A percentile compares a stretch with the other conserved stretches of the same genome.
Conservation (phyloP, 2,797 vertebrate species). For the Mormyrus hasselquistii region DNA sequence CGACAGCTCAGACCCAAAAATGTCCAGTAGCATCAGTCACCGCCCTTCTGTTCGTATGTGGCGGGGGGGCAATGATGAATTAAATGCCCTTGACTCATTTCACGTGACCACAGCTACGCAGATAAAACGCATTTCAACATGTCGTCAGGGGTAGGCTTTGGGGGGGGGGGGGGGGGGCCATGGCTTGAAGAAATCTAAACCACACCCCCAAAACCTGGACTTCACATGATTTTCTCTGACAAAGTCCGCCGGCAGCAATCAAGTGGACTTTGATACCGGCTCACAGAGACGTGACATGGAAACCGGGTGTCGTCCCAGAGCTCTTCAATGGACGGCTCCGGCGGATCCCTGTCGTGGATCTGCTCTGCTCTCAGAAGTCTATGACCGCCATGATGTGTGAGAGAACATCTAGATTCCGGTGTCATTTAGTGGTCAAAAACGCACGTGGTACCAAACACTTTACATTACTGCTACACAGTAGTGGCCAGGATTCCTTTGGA, state of each 20-base stretch:
- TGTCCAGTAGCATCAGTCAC: not conserved
- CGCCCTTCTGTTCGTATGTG: not conserved
- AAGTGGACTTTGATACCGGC: constrained; percentile 1
- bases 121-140: not conserved
- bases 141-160: not conserved
- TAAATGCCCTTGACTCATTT: not conserved
- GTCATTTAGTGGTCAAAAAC: not conserved
- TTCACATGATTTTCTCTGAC: constrained; percentile 5
- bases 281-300: not conserved
- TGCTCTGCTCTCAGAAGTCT: not conserved
- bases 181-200: not conserved
- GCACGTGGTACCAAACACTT: not conserved
- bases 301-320: not conserved
- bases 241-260: constrained; percentile 10
- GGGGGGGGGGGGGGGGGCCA: not conserved
- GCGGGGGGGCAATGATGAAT: not conserved
- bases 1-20: not conserved
- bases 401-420: not conserved
- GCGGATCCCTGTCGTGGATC: not conserved
- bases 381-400: not conserved
- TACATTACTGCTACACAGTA: not conserved
- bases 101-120: not conserved
- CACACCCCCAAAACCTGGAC: not conserved
- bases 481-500: not conserved
- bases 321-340: not conserved